Evolutionary conservation across 2,113 vertebrate species (phyloP).

Genomic region (Brachyhypopomus gauderio): DNA sequence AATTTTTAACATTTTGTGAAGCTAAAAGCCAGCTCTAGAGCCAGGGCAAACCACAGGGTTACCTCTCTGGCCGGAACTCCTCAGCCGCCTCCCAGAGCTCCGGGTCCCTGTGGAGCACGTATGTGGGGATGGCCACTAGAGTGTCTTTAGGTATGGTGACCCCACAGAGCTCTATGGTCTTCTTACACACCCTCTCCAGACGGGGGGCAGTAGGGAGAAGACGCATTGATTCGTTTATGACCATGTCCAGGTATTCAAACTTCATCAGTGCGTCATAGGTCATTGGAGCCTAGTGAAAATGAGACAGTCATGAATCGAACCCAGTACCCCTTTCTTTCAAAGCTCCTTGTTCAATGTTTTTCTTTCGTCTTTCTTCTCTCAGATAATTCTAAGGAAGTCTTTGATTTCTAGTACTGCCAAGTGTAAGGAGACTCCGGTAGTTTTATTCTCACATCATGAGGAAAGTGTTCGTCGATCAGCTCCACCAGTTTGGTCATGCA

Average conservation of each 20-base stretch:
- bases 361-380: slow-evolving; percentile 1
- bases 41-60: background rate
- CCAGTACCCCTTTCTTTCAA: no score
- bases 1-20: no score
- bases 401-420: background rate
- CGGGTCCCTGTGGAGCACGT: slow-evolving; percentile 63
- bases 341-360: no score
- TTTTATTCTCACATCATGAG: slow-evolving; percentile 70
- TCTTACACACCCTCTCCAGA: slow-evolving; percentile 81
- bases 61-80: slow-evolving; percentile 80
- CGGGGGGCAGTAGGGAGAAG: slow-evolving; percentile 67
- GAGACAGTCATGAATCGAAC: background rate
- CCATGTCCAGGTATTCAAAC: slow-evolving; percentile 85
- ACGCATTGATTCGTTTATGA: slow-evolving; percentile 78
- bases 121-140: slow-evolving; percentile 68
- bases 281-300: slow-evolving; percentile 58
- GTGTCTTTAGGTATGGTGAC: slow-evolving; percentile 76
- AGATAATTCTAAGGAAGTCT: no score
- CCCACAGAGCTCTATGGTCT: slow-evolving; percentile 74
- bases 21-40: background rate
- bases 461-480: slow-evolving; percentile 76
- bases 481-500: slow-evolving; percentile 76
- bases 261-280: slow-evolving; percentile 72
- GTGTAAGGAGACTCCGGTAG: background rate
- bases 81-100: slow-evolving; percentile 75